These are phyloP conservation scores for Periphyllus acericola DNA, from an alignment of 2,888 invertebrate genomes.

Conservation along the genomic window DNA sequence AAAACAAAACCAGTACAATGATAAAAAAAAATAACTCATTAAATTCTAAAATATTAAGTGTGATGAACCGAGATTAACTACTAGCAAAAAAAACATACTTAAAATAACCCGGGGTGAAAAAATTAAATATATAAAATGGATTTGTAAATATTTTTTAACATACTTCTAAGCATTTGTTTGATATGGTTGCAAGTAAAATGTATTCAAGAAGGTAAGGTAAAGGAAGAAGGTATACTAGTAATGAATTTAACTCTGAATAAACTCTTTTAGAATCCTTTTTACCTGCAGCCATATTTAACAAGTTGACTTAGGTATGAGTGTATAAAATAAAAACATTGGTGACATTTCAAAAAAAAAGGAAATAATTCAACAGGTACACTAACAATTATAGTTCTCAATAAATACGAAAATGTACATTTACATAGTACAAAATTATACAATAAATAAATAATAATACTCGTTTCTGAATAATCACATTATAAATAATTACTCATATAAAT, in stretches of 20 bases:
- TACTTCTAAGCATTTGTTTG: too few species aligned
- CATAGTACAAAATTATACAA: not conserved
- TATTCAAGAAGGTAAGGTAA: too few species aligned
- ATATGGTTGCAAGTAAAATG: too few species aligned
- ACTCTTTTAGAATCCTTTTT: too few species aligned
- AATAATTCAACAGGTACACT: not conserved
- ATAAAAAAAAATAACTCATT: conserved; percentile 3
- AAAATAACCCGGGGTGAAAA: not conserved
- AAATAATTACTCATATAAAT: conserved; percentile 37
- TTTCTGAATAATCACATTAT: conserved; percentile 30
- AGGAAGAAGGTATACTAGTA: too few species aligned
- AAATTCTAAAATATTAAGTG: not conserved
- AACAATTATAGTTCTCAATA: not conserved
- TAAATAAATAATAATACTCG: conserved; percentile 38
- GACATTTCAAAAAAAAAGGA: not conserved
- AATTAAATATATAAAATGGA: too few species aligned
- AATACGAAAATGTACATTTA: not conserved
- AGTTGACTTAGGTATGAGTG: too few species aligned
- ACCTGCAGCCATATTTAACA: too few species aligned
- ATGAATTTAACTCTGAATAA: too few species aligned
- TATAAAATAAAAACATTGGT: too few species aligned
- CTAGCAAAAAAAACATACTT: not conserved
- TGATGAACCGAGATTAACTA: not conserved
- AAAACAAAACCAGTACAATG: conserved; percentile 15
- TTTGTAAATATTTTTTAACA: too few species aligned